Percentiles rank a stretch among this genome's conserved stretches.
Evolutionary conservation across 1,140 invertebrate genomes (phyloP).

Genomic region (Musca domestica): DNA sequence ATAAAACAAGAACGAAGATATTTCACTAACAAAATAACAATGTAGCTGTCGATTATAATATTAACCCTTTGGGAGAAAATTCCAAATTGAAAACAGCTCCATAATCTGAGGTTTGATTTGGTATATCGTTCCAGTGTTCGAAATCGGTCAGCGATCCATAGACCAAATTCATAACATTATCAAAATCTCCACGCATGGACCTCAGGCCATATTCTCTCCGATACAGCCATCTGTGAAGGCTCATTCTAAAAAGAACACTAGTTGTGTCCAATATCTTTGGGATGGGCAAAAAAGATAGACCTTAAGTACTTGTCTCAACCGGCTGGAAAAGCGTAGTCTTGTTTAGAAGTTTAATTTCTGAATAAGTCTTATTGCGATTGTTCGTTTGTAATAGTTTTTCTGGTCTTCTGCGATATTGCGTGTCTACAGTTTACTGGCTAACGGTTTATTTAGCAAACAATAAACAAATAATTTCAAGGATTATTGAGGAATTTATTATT

Average conservation of each 20-base stretch:
- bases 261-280: too few relatives aligned
- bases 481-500: slow-evolving; percentile 15
- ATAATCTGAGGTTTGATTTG: slow-evolving; percentile 34
- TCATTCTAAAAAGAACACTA: slow-evolving; percentile 13
- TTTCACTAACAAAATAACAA: not conserved
- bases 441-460: not conserved
- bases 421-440: not conserved
- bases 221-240: slow-evolving; percentile 42
- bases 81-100: slow-evolving; percentile 91
- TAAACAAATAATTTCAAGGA: slow-evolving; percentile 10
- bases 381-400: not conserved
- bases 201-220: slow-evolving; percentile 40
- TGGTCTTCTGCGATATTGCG: not conserved
- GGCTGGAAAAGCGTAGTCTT: not conserved
- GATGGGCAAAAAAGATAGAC: too few relatives aligned
- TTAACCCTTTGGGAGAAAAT: slow-evolving; percentile 86
- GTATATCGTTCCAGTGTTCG: slow-evolving; percentile 27
- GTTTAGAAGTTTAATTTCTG: not conserved
- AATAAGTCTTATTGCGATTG: not conserved
- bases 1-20: not conserved
- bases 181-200: slow-evolving; percentile 32
- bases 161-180: slow-evolving; percentile 42
- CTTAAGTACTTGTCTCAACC: too few relatives aligned
- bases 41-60: not conserved
- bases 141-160: slow-evolving; percentile 46